Evolutionary conservation across 2,888 invertebrate genomes (phyloP), one percentile per base, ranked within the genome.

Genomic region (Ommatoiulus sabulosus): DNA sequence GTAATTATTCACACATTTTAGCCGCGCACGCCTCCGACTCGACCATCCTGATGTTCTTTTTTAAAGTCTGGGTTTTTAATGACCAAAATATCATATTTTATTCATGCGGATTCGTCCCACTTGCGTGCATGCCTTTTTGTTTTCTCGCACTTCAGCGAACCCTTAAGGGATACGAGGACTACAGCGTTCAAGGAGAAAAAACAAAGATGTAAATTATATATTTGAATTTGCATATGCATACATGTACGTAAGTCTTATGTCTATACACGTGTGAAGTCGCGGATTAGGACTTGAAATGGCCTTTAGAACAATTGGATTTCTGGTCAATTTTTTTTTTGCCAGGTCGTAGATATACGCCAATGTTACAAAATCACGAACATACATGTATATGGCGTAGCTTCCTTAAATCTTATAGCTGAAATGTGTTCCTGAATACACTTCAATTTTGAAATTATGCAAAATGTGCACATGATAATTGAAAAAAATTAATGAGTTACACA

Each of bases 1-100:
- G 72, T 72, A 72, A 72, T 72, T 72, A 72, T 72, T 72, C 72
- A 72, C 72, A 72, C 72, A 72, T 72, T 10, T 72, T 72, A 72
- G 72, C 20, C 72, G 72, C 72, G 72, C 72, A 72, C 72, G 72
- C 72, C 72, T 72, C 20, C n/a, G 20, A 63, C 63, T 3, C 63
- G 63, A 20, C 72, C 72, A 72, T n/a, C n/a, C 24, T 24, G 72
- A 72, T 72, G n/a, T 6, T 72, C 24, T 63, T 63, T 72, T 72
- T 72, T 72, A 72, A 72, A 72, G 24, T 72, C 72, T 1, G 24
- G 63, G 20, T 72, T 72, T 72, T 52, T 72, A 72, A 72, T 72
- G 72, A 72, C 20, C 72, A 24, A 24, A 72, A 72, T 20, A 72
- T 72, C 72, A 72, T 72, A 72, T 72, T 72, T 72, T 72, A 72